Base-by-base conservation (phyloP, 2,113 vertebrate species). In the Sceloporus undulatus region DNA sequence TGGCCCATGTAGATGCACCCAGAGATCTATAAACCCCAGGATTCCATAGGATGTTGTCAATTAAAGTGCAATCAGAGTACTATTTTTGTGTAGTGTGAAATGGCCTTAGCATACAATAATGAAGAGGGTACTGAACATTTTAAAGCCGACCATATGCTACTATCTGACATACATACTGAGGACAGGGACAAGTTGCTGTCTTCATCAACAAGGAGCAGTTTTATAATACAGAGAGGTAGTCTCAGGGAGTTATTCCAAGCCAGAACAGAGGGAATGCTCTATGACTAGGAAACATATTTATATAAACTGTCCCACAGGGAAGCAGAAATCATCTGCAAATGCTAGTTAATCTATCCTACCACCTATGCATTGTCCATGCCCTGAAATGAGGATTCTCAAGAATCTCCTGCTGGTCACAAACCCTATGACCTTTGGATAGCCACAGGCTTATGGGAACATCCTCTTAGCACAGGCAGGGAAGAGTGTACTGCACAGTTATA, bases 401-500 rank as follows among this genome's bases (percentile, higher is more conserved):
- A n/a, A 65, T 82, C 56, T 74, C 70, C 29, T 40, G 9, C 6
- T 25, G 4, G 66, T 38, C 52, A 59, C 25, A 87, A 27, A 23
- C 6, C 54, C 38, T 18, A 75, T 82, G 54, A 62, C 38, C 56
- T 81, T 59, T 66, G 25, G 34, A 81, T 29, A 73, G 68, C 68
- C 13, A 23, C 38, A 82, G 48, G 38, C 71, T 65, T 81, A 27
- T 87, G 66, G 56, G 76, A 88, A 21, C 5, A 0, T 0, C 4
- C 21, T 1, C 16, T 48, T 70, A 88, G 62, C 54, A 80, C 78
- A 11, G 0, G 13, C n/a, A n/a, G 90, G 87, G 89, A 27, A 62
- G 25, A 86, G 78, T 1, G 0, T 82, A 88, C 77, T 80, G 84
- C 34, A 59, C 87, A 91, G 73, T 23, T 89, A 81, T 79, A 85